Conservation (phyloP, 2,797 vertebrate species). For the Odontamblyopus rebecca region DNA sequence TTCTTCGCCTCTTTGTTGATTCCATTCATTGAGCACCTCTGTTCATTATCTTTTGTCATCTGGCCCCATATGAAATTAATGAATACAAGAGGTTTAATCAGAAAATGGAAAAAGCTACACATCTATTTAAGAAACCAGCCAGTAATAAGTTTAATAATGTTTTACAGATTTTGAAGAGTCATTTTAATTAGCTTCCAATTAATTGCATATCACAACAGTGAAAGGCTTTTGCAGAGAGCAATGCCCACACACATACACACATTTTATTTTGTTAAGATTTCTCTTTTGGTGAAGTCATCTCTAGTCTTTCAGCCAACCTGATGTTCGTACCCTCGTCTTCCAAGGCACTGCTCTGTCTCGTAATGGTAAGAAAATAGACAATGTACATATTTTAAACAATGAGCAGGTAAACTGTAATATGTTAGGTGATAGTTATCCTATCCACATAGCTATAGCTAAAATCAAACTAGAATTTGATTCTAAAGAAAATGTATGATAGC, state of each 20-base stretch:
- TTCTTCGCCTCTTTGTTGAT: conserved; percentile 9
- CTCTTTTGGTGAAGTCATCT: not conserved
- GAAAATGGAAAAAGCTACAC: conserved; percentile 27
- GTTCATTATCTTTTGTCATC: conserved; percentile 53
- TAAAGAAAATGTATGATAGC: no score
- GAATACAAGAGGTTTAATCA: conserved; percentile 56
- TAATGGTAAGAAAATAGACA: not conserved
- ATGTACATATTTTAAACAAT: not conserved
- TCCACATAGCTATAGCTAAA: no score
- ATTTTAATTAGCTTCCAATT: conserved; percentile 63
- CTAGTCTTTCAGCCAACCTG: not conserved
- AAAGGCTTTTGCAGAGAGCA: conserved; percentile 1
- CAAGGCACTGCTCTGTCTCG: not conserved
- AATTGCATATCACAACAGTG: conserved; percentile 36
- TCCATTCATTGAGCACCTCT: conserved; percentile 15
- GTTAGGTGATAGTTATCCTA: not conserved
- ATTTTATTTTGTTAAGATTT: not conserved
- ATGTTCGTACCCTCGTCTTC: not conserved
- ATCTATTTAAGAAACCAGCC: conserved; percentile 35
- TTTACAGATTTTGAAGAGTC: conserved; percentile 38
- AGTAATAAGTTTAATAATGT: conserved; percentile 42
- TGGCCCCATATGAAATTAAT: conserved; percentile 44
- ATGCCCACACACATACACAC: not conserved
- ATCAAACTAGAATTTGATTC: no score
- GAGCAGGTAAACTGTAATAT: not conserved